Evolutionary conservation across 2,797 vertebrate species (phyloP).

Genomic region (Rhinophrynus dorsalis): DNA sequence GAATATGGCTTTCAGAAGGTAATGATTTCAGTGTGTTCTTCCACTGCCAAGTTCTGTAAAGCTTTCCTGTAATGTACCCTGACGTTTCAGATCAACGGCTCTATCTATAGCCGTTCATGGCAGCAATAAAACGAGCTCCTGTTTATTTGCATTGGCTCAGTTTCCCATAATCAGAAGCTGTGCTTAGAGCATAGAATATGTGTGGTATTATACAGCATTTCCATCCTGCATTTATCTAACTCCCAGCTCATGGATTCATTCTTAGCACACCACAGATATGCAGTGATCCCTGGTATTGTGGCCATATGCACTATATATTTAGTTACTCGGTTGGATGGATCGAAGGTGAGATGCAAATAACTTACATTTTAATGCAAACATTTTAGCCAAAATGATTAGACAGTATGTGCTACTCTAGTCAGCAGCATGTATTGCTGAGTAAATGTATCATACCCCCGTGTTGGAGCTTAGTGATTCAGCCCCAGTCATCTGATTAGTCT

Average conservation of each 20-base stretch:
- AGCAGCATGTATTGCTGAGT: too few relatives aligned
- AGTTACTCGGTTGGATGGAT: too few relatives aligned
- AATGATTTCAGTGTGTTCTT: constrained; percentile 13
- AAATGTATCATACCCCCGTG: too few relatives aligned
- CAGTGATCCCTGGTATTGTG: not conserved
- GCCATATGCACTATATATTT: not conserved
- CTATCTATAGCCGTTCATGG: constrained; percentile 19
- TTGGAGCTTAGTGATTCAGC: too few relatives aligned
- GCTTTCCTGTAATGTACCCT: constrained; percentile 25
- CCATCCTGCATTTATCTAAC: not conserved
- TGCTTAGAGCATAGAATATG: not conserved
- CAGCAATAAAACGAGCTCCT: constrained; percentile 27
- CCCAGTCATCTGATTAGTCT: too few relatives aligned
- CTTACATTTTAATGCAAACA: too few relatives aligned
- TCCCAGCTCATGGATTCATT: not conserved
- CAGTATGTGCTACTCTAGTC: too few relatives aligned
- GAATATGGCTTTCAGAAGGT: not conserved
- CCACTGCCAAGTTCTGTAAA: constrained; percentile 5
- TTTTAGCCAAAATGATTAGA: too few relatives aligned
- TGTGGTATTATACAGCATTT: constrained; percentile 14
- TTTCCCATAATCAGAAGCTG: constrained; percentile 20
- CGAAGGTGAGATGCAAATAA: too few relatives aligned
- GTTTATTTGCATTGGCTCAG: constrained; percentile 34
- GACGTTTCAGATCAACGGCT: constrained; percentile 18
- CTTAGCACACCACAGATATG: not conserved